These are phyloP conservation scores for Aromia moschata DNA, from an alignment of 2,888 invertebrate species.

Conservation along the genomic window DNA sequence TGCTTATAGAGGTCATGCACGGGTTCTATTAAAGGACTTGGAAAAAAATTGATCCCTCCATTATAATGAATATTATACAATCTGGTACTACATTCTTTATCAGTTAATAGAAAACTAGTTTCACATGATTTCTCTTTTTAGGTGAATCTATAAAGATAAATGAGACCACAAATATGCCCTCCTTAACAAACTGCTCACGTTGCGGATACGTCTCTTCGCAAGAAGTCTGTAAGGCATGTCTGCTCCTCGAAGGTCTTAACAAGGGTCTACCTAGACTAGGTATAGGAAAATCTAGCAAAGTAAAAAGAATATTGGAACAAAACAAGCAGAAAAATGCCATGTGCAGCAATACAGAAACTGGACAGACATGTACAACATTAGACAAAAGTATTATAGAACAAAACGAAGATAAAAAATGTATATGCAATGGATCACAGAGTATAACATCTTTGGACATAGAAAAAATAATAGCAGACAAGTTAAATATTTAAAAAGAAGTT, in stretches of 20 bases:
- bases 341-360: constrained; percentile 19
- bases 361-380: constrained; percentile 3
- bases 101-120: neutral
- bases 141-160: constrained; percentile 88
- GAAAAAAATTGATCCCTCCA: constrained; percentile 91
- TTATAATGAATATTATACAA: constrained; percentile 93
- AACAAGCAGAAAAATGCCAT: constrained; percentile 56
- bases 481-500: constrained; percentile 21
- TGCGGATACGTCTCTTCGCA: constrained; percentile 95
- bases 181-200: constrained; percentile 79
- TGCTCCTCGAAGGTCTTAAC: constrained; percentile 94
- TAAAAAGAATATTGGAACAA: constrained; percentile 72
- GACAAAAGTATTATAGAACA: constrained; percentile 6
- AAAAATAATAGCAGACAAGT: constrained; percentile 15
- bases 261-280: constrained; percentile 90
- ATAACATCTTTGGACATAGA: constrained; percentile 23
- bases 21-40: constrained; percentile 91
- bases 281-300: constrained; percentile 89
- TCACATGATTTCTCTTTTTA: constrained; percentile 57
- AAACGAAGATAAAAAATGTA: constrained; percentile 32
- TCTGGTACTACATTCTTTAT: constrained; percentile 69
- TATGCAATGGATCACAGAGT: constrained; percentile 28
- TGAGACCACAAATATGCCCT: constrained; percentile 83
- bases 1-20: constrained; percentile 93
- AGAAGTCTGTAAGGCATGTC: constrained; percentile 95